A percentile compares a stretch with the other conserved stretches of the same genome.
These are phyloP conservation scores for Thalpophila matura DNA, from an alignment of 2,888 invertebrate species.

Conservation along the genomic window DNA sequence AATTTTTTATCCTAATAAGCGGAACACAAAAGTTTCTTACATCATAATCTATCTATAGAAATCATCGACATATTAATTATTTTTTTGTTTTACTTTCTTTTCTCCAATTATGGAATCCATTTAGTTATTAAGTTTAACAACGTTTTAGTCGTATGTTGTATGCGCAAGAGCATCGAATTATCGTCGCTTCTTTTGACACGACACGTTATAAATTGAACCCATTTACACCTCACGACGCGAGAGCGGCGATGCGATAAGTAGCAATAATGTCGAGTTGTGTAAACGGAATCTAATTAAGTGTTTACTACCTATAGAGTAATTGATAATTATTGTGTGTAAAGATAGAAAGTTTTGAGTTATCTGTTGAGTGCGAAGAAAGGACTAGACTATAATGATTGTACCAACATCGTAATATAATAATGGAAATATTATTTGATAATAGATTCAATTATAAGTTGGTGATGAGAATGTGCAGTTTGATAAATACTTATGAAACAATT, in stretches of 20 bases:
- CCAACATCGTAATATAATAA: constrained; percentile 1
- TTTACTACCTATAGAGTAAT: constrained; percentile 42
- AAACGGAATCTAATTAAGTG: constrained; percentile 45
- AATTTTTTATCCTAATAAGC: too few relatives aligned
- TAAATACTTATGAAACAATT: constrained; percentile 1
- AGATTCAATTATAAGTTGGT: constrained; percentile 10
- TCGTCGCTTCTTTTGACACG: constrained; percentile 76
- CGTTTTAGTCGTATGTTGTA: constrained; percentile 34
- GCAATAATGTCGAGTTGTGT: constrained; percentile 58
- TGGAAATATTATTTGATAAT: constrained; percentile 13
- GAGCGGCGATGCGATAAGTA: constrained; percentile 61
- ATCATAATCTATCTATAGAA: neutral
- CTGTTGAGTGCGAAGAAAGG: constrained; percentile 5
- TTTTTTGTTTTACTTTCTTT: neutral
- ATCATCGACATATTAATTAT: neutral
- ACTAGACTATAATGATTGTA: neutral
- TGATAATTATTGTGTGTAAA: constrained; percentile 21
- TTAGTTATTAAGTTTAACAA: constrained; percentile 33
- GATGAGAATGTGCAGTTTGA: constrained; percentile 6
- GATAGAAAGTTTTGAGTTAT: constrained; percentile 26
- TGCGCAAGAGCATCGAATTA: constrained; percentile 52
- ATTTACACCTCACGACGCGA: constrained; percentile 82
- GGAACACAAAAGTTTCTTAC: too few relatives aligned
- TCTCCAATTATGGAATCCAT: constrained; percentile 22
- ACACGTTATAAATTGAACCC: constrained; percentile 80